Evolutionary conservation across 1,140 invertebrate genomes (phyloP).

Genomic region (Trichomalopsis sarcophagae): DNA sequence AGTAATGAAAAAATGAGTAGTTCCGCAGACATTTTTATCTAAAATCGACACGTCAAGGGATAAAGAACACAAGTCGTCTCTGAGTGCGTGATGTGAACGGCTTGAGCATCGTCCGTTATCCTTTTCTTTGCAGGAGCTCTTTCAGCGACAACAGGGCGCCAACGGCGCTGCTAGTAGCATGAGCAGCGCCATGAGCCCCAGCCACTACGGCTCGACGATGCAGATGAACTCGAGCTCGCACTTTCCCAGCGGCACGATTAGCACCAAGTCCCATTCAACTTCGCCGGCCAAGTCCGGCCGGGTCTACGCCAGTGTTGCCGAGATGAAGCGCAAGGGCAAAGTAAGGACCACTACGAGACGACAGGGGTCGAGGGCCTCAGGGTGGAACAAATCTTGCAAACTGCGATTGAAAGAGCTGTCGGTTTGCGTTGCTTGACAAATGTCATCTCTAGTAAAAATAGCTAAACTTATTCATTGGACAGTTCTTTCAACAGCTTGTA

Average conservation of each 20-base stretch:
- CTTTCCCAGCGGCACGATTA: slow-evolving; percentile 74
- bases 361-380: neutral
- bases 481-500: neutral
- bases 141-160: slow-evolving; percentile 84
- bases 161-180: slow-evolving; percentile 32
- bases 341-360: slow-evolving; percentile 72
- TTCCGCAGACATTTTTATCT: no score
- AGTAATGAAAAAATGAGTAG: no score
- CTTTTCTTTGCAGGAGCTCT: slow-evolving; percentile 81
- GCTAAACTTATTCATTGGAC: no score
- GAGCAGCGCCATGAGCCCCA: slow-evolving; percentile 52
- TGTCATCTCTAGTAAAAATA: no score
- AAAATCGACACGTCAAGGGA: neutral
- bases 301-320: slow-evolving; percentile 94
- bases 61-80: neutral
- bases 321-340: slow-evolving; percentile 92
- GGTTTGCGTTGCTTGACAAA: no score
- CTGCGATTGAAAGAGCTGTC: slow-evolving; percentile 16
- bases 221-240: slow-evolving; percentile 80
- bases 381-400: neutral
- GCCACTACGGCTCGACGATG: slow-evolving; percentile 77
- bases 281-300: slow-evolving; percentile 81
- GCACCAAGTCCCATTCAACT: slow-evolving; percentile 78
- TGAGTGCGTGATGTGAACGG: slow-evolving; percentile 34
- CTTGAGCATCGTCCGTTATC: slow-evolving; percentile 62